Conservation (phyloP, 53 echinoderm and acorn worm species). For the Temnopleurus reevesii region DNA sequence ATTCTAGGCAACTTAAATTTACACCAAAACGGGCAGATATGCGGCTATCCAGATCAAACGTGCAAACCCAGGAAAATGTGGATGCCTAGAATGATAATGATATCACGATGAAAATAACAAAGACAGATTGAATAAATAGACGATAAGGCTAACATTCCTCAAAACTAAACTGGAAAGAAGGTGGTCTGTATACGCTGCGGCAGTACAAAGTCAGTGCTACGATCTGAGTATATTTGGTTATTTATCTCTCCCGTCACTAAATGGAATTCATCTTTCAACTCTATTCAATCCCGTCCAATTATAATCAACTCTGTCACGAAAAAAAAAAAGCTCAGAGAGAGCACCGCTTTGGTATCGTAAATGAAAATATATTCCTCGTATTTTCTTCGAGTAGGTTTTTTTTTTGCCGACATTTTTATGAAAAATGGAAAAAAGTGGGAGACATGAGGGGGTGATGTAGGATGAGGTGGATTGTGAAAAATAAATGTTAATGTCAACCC, state of each 20-base stretch:
- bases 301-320: conserved; percentile 24
- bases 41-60: too few relatives aligned
- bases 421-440: background rate
- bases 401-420: background rate
- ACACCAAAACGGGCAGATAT: too few relatives aligned
- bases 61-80: too few relatives aligned
- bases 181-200: background rate
- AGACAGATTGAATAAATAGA: background rate
- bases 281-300: background rate
- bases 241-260: conserved; percentile 25
- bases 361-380: conserved; percentile 29
- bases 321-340: background rate
- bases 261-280: conserved; percentile 22
- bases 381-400: conserved; percentile 14
- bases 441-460: background rate
- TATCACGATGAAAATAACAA: background rate
- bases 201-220: background rate
- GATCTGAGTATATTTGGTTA: conserved; percentile 34
- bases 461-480: background rate
- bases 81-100: too few relatives aligned
- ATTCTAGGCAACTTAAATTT: too few relatives aligned
- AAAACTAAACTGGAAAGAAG: background rate
- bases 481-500: too few relatives aligned
- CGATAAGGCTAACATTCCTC: background rate
- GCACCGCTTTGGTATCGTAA: conserved; percentile 28